phyloP scores from a whole-genome alignment of 2,888 invertebrate species.

The Metopia argyrocephala region DNA sequence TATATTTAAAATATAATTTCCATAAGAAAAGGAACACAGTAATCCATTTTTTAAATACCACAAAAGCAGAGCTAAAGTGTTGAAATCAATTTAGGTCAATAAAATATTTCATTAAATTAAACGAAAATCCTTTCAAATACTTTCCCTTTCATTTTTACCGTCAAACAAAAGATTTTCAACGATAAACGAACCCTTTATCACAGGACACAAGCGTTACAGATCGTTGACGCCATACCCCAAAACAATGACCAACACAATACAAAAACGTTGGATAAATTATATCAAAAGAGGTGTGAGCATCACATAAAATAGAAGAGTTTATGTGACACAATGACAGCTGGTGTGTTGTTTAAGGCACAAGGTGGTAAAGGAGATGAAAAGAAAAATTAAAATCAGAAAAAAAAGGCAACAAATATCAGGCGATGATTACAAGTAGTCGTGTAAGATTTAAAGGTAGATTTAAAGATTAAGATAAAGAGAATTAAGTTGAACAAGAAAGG shows the following conservation, averaged over 20 bases:
- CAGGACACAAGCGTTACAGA: conserved; percentile 42
- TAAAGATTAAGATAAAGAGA: conserved; percentile 43
- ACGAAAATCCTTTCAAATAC: not conserved
- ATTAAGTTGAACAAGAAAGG: not conserved
- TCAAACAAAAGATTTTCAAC: conserved; percentile 41
- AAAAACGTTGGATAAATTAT: conserved; percentile 57
- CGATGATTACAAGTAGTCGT: conserved; percentile 50
- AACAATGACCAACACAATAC: conserved; percentile 31
- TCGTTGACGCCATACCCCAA: conserved; percentile 55
- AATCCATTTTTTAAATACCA: too few relatives aligned
- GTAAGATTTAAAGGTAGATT: conserved; percentile 49
- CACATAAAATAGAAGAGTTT: conserved; percentile 73
- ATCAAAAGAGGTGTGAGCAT: conserved; percentile 67
- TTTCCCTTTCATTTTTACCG: conserved; percentile 19
- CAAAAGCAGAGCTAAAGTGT: too few relatives aligned
- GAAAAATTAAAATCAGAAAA: not conserved
- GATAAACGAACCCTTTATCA: conserved; percentile 58
- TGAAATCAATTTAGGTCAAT: too few relatives aligned
- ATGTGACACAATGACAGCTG: conserved; percentile 71
- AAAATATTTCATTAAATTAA: too few relatives aligned
- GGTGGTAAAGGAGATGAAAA: conserved; percentile 1
- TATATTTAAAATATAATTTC: too few relatives aligned
- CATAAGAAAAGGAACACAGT: too few relatives aligned
- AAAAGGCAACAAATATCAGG: conserved; percentile 12
- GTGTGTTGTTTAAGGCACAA: not conserved